Base-by-base conservation (phyloP, 2,113 vertebrate species). In the Sorex araneus region DNA sequence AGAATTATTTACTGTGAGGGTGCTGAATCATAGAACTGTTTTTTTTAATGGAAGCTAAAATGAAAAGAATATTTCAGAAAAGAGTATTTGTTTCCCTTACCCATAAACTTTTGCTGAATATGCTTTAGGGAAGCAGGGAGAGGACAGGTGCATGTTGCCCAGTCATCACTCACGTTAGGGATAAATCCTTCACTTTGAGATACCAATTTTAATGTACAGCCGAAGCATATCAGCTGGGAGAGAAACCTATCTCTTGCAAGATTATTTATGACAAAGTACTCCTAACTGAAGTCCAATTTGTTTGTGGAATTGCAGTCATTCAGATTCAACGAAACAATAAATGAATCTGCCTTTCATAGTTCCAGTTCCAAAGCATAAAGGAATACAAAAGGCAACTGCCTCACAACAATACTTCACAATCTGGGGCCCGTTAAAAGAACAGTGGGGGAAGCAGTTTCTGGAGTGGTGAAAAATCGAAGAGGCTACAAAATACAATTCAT, bases 261-360 rank as follows among this genome's bases (percentile, higher is more conserved):
- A 97, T 98, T 97, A 98, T 98, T 98, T 98, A 98, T 97, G 97
- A 97, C 96, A 97, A 97, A 97, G 91, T 77, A 80, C 89, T 96
- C 87, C 94, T 97, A 97, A 97, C 92, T 73, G 92, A 97, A 88
- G 96, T 87, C 95, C 94, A 98, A 98, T 98, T 98, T 98, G 97
- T 98, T 98, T 97, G 95, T 95, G 94, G 96, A 97, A 98, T 96
- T 97, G 95, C 94, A 97, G 95, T 94, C 94, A 94, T 97, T 98
- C 93, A 78, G 95, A 96, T 97, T 97, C 97, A 97, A 94, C 97
- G 96, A 96, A 97, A 98, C 96, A 98, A 97, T 95, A 97, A 98
- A 97, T 96, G 97, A 97, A 97, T 96, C 95, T 97, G 87, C 94
- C 88, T 96, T 95, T 95, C 32, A 90, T 50, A 91, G 87, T 60